Percentiles rank a stretch among this genome's conserved stretches.
Conservation (phyloP, 2,888 invertebrate genomes). For the Hypselothyrea guttata region DNA sequence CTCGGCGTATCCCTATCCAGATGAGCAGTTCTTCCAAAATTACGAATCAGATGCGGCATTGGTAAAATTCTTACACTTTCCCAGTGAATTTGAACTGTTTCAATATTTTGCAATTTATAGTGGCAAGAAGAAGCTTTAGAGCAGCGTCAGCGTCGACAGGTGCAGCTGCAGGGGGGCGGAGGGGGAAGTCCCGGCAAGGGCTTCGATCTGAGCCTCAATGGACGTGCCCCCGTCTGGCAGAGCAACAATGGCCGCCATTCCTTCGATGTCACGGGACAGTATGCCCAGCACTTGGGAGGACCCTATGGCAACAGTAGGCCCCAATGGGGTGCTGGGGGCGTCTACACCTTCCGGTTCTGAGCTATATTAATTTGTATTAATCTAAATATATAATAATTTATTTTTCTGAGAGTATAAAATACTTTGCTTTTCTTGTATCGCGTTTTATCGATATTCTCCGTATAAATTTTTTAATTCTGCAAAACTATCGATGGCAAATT, state of each 20-base stretch:
- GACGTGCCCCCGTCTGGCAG: slow-evolving; percentile 73
- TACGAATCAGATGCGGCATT: neutral
- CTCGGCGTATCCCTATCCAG: slow-evolving; percentile 14
- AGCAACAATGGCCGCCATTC: slow-evolving; percentile 73
- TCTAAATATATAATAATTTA: no score
- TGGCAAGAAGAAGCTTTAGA: no score
- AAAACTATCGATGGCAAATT: no score
- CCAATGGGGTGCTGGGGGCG: slow-evolving; percentile 54
- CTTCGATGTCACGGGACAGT: slow-evolving; percentile 68
- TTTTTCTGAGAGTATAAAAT: no score
- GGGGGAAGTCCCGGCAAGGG: slow-evolving; percentile 70
- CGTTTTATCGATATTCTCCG: no score
- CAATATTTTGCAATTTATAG: no score
- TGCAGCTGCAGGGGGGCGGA: slow-evolving; percentile 31
- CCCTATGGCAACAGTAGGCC: slow-evolving; percentile 77
- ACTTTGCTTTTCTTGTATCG: no score
- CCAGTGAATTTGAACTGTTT: no score
- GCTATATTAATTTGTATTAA: no score
- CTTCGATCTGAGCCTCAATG: slow-evolving; percentile 60
- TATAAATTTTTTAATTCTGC: no score
- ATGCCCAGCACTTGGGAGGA: slow-evolving; percentile 79
- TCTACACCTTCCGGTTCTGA: slow-evolving; percentile 57
- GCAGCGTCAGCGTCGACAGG: neutral
- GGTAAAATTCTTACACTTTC: slow-evolving; percentile 12
- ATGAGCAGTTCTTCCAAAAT: slow-evolving; percentile 4